A percentile compares a stretch with the other conserved stretches of the same genome.
Conservation (phyloP, 2,113 vertebrate genomes). For the Urocitellus parryii region DNA sequence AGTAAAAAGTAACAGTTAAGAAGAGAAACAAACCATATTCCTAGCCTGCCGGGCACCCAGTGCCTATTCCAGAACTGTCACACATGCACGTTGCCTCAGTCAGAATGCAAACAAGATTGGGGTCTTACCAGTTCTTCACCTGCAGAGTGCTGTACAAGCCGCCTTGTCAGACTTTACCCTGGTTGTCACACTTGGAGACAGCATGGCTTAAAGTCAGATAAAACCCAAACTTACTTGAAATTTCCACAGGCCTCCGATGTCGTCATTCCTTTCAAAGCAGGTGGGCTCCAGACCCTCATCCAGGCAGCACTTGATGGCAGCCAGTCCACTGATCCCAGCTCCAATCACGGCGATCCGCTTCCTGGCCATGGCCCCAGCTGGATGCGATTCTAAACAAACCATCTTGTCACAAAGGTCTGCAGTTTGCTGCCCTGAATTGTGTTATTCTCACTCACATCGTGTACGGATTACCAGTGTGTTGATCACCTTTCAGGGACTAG, state of each 20-base stretch:
- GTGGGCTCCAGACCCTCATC: constrained; percentile 87
- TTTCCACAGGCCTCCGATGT: constrained; percentile 88
- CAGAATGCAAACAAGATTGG: neutral
- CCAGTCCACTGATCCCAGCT: constrained; percentile 87
- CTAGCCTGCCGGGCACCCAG: neutral
- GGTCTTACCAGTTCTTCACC: neutral
- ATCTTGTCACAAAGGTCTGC: neutral
- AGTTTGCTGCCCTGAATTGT: neutral
- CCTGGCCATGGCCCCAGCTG: neutral
- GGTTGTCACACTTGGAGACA: neutral
- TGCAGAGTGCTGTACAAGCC: neutral
- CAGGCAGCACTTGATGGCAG: constrained; percentile 86
- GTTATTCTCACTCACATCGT: neutral
- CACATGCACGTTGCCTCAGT: neutral
- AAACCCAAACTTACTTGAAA: constrained; percentile 83
- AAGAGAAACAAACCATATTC: neutral
- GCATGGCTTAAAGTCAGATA: neutral
- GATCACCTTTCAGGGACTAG: neutral
- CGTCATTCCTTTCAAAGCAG: constrained; percentile 88
- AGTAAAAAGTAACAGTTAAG: neutral
- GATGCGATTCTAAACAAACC: neutral
- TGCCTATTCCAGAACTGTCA: neutral
- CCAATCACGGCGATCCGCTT: constrained; percentile 86
- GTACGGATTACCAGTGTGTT: neutral
- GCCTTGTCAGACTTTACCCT: neutral